Percentiles rank a stretch among this genome's conserved stretches.
Evolutionary conservation across 2,888 invertebrate species (phyloP).

Genomic region (Pristionchus arcanus): DNA sequence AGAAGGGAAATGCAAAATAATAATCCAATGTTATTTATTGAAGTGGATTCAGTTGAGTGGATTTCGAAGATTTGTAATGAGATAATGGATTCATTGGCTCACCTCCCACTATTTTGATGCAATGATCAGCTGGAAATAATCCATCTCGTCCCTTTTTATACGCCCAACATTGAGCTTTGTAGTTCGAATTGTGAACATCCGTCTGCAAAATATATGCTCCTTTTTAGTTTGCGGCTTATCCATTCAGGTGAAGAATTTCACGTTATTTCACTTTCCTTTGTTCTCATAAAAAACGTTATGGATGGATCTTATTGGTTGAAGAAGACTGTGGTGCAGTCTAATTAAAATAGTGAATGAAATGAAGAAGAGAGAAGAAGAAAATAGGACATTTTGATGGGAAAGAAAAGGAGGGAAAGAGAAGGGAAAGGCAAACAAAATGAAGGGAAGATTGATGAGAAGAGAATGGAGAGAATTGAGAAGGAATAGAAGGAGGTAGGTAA

Average conservation of each 20-base stretch:
- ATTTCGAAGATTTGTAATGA: background rate
- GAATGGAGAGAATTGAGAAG: background rate
- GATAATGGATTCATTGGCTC: background rate
- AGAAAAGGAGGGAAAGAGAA: constrained; percentile 8
- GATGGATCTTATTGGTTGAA: constrained; percentile 42
- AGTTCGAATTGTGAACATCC: constrained; percentile 82
- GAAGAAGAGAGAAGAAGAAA: constrained; percentile 20
- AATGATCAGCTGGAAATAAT: constrained; percentile 95
- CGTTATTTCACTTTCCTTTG: background rate
- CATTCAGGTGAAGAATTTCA: constrained; percentile 6
- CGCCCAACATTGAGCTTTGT: constrained; percentile 94
- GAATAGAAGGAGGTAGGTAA: background rate
- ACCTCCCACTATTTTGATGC: constrained; percentile 93
- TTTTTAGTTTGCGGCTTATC: background rate
- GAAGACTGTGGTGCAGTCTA: constrained; percentile 32
- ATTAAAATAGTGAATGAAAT: constrained; percentile 23
- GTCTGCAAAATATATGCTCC: constrained; percentile 85
- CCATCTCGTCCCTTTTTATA: constrained; percentile 94
- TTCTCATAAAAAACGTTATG: background rate
- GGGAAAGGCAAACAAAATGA: background rate
- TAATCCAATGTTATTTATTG: too few relatives aligned
- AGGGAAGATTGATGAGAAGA: background rate
- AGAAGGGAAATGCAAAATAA: too few relatives aligned
- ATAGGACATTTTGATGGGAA: constrained; percentile 47
- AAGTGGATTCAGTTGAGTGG: too few relatives aligned